Evolutionary conservation across 2,797 vertebrate genomes (phyloP).

Genomic region (Masticophis lateralis): DNA sequence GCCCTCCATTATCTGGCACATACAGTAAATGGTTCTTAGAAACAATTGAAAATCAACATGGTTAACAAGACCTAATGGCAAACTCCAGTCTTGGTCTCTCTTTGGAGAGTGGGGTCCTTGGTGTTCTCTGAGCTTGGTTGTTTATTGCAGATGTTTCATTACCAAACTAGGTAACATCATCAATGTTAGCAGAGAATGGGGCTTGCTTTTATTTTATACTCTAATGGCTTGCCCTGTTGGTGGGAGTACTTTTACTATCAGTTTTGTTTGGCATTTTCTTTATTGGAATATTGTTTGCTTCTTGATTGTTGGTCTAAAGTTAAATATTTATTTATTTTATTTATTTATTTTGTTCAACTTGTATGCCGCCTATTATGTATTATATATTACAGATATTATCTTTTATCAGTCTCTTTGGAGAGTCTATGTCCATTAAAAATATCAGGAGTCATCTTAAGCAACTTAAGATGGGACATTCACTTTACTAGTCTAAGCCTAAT

Average conservation of each 20-base stretch:
- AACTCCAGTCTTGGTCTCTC: not conserved
- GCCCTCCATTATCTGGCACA: not conserved
- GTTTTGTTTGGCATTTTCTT: not conserved
- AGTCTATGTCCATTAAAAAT: not conserved
- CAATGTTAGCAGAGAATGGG: not conserved
- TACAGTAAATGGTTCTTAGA: not conserved
- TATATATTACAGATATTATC: not conserved
- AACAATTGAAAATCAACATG: not conserved
- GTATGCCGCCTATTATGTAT: no score
- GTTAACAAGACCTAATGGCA: not conserved
- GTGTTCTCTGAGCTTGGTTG: not conserved
- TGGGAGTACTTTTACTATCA: not conserved
- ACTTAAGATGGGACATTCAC: not conserved
- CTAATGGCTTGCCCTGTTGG: not conserved
- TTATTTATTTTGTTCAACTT: no score
- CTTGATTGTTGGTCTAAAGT: not conserved
- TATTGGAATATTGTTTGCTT: not conserved
- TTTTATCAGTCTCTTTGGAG: not conserved
- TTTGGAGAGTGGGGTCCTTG: not conserved
- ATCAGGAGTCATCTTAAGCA: not conserved
- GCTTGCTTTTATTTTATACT: not conserved
- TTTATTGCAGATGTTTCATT: not conserved
- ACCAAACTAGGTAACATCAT: not conserved
- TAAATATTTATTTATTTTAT: not conserved
- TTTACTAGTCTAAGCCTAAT: not conserved